phyloP scores from a whole-genome alignment of 2,888 invertebrate species.

The Limnephilus auricula region DNA sequence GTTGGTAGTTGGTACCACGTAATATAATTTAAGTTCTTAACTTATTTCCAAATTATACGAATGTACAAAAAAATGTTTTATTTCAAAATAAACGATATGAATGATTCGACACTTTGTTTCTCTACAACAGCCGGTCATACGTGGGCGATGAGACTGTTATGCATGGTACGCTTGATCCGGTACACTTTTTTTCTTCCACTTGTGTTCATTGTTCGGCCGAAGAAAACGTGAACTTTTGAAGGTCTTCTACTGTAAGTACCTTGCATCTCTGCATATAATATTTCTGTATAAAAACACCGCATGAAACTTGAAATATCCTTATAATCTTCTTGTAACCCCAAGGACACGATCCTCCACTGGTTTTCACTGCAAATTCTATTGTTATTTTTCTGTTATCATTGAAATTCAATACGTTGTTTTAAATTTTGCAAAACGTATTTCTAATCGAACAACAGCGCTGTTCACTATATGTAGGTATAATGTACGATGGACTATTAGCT shows the following conservation, averaged over 20 bases:
- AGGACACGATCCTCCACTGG: neutral
- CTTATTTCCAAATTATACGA: neutral
- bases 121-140: neutral
- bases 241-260: neutral
- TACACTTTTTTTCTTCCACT: slow-evolving; percentile 3
- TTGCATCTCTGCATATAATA: neutral
- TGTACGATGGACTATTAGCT: too few species aligned
- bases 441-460: neutral
- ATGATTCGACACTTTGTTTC: neutral
- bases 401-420: neutral
- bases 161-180: neutral
- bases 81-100: neutral
- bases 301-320: neutral
- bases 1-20: too few species aligned
- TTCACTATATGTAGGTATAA: neutral
- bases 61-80: neutral
- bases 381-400: neutral
- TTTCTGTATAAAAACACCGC: neutral
- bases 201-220: slow-evolving; percentile 16
- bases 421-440: neutral
- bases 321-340: neutral
- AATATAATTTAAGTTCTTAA: neutral
- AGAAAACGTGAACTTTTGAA: slow-evolving; percentile 33
- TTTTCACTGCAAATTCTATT: neutral
- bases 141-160: neutral